Evolutionary conservation across 2,113 vertebrate genomes (phyloP).

Genomic region (Saccopteryx bilineata): DNA sequence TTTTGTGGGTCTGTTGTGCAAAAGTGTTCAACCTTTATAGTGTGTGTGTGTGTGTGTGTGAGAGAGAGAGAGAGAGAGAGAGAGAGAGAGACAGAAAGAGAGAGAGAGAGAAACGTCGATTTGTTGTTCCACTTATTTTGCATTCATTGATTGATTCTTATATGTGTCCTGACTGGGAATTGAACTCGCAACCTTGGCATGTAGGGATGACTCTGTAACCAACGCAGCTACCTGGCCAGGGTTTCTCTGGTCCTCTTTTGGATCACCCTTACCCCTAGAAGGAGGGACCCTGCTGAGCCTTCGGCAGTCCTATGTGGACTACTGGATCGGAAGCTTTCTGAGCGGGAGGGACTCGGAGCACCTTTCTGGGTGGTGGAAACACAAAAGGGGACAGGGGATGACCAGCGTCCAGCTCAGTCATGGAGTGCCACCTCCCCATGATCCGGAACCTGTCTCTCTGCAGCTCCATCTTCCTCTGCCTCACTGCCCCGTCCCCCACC

Average conservation of each 20-base stretch:
- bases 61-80: too few species aligned
- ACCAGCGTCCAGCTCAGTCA: not conserved
- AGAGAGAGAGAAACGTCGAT: too few species aligned
- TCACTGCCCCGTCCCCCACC: not conserved
- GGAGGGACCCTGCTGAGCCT: not conserved
- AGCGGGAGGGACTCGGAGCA: not conserved
- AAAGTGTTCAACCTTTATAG: not conserved
- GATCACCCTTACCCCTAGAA: not conserved
- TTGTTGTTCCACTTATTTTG: too few species aligned
- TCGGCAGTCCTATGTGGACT: not conserved
- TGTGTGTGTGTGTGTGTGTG: not conserved
- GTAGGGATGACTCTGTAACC: too few species aligned
- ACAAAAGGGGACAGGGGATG: not conserved
- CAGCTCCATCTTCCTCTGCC: not conserved
- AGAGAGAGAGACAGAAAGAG: too few species aligned
- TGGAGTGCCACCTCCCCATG: rapidly evolving
- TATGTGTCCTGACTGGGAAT: too few species aligned
- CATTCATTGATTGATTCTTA: too few species aligned
- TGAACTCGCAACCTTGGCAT: too few species aligned
- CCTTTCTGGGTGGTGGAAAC: not conserved
- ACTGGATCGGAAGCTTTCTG: not conserved
- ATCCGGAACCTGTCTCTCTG: too few species aligned
- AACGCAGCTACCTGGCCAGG: too few species aligned
- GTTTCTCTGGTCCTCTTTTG: not conserved
- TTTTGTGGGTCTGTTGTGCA: not conserved